phyloP scores from a whole-genome alignment of 1,140 invertebrate genomes.

The Drosophila tristis region DNA sequence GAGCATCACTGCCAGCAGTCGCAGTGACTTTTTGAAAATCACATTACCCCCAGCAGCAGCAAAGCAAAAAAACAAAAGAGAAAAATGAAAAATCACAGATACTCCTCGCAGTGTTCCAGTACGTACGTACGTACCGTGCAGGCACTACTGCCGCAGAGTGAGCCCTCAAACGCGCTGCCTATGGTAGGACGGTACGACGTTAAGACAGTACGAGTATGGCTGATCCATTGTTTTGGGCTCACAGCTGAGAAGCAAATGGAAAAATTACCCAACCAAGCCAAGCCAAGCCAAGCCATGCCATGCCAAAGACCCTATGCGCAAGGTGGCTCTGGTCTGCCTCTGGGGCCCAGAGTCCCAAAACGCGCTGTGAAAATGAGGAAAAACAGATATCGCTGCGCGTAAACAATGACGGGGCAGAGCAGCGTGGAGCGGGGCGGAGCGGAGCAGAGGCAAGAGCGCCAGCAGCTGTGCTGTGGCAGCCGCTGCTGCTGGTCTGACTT shows the following conservation, averaged over 20 bases:
- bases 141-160: slow-evolving; percentile 49
- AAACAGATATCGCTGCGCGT: slow-evolving; percentile 55
- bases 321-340: slow-evolving; percentile 53
- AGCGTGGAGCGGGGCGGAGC: not conserved
- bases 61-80: slow-evolving; percentile 23
- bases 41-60: slow-evolving; percentile 14
- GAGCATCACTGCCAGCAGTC: slow-evolving; percentile 50
- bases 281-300: slow-evolving; percentile 62
- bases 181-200: slow-evolving; percentile 14
- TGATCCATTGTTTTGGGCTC: slow-evolving; percentile 76
- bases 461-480: slow-evolving; percentile 14
- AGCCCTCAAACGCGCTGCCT: slow-evolving; percentile 52
- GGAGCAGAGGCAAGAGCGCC: slow-evolving; percentile 10
- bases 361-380: slow-evolving; percentile 76
- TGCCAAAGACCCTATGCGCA: slow-evolving; percentile 55
- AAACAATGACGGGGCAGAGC: slow-evolving; percentile 49
- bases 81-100: slow-evolving; percentile 41
- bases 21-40: slow-evolving; percentile 52
- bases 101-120: slow-evolving; percentile 25
- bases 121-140: slow-evolving; percentile 17
- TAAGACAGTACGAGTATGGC: slow-evolving; percentile 10
- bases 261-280: slow-evolving; percentile 76
- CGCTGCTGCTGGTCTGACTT: slow-evolving; percentile 13
- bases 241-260: slow-evolving; percentile 76
- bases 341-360: slow-evolving; percentile 49